phyloP scores from a whole-genome alignment of 2,113 vertebrate genomes.

The Ictidomys tridecemlineatus region DNA sequence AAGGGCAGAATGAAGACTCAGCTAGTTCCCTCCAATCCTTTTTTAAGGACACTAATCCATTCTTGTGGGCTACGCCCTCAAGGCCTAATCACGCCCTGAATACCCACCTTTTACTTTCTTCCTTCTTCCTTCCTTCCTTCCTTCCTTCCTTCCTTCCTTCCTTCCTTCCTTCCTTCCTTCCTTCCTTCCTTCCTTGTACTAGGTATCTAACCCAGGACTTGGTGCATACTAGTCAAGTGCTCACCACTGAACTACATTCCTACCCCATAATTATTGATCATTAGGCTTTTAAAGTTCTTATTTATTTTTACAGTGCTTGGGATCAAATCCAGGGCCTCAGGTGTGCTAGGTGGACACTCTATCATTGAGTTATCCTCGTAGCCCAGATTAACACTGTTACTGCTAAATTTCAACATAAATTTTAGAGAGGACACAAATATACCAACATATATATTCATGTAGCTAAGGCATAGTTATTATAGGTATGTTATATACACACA shows the following conservation, averaged over 20 bases:
- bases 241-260: no score
- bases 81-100: no score
- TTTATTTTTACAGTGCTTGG: background rate
- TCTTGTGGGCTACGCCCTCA: no score
- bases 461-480: background rate
- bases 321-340: background rate
- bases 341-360: background rate
- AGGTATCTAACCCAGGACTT: no score
- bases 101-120: no score
- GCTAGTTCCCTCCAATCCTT: no score
- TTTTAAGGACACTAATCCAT: no score
- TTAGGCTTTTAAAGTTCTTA: background rate
- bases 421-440: background rate
- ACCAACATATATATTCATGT: background rate
- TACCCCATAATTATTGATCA: background rate
- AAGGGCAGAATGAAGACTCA: background rate
- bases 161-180: no score
- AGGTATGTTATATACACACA: background rate
- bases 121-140: no score
- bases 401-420: background rate
- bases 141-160: no score
- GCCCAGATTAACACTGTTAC: background rate
- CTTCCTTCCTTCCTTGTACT: no score
- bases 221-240: no score
- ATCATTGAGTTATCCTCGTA: background rate